Evolutionary conservation across 2,888 invertebrate genomes (phyloP), one percentile per base, ranked within the genome.

Genomic region (Lacanobia oleracea): DNA sequence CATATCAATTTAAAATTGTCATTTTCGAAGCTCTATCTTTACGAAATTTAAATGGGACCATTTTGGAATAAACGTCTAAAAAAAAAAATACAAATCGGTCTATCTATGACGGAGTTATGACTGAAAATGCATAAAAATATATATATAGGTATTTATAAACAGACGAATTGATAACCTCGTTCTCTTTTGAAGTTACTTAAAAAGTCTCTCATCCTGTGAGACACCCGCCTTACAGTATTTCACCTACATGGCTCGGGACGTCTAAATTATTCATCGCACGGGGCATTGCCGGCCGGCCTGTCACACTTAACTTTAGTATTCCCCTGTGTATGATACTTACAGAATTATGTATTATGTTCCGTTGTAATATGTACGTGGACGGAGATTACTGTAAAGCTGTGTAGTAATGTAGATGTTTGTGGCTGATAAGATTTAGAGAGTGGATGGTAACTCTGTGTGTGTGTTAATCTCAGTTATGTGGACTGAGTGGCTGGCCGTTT

Each of bases 261-360:
- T 74, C 83, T 90, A 90, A 90, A 90, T 90, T 88, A 90, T 90
- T 90, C 89, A 90, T 84, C 65, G 80, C 83, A 86, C 82, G 86
- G 86, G 84, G 81, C 83, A 81, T 75, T 73, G 53, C 67, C 78
- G 79, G 69, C 83, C 87, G 85, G 86, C 88, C 88, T 88, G 90
- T 90, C 90, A 88, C 85, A 87, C 87, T 85, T 81, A 81, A 87
- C 87, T 89, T 90, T 87, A 88, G 86, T 89, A 91, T 90, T 90
- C 93, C 86, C 90, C 76, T 71, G 87, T 85, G 90, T 88, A 85
- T 85, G 80, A 81, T 89, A 88, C 93, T 91, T 92, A 90, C 89
- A 79, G 92, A 93, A 93, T 92, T 91, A 91, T 92, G 87, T 91
- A 93, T 91, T 76, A 86, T 86, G 78, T 83, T 87, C 65, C 61